Conservation (phyloP, 2,797 vertebrate species). For the Knipowitschia caucasica region DNA sequence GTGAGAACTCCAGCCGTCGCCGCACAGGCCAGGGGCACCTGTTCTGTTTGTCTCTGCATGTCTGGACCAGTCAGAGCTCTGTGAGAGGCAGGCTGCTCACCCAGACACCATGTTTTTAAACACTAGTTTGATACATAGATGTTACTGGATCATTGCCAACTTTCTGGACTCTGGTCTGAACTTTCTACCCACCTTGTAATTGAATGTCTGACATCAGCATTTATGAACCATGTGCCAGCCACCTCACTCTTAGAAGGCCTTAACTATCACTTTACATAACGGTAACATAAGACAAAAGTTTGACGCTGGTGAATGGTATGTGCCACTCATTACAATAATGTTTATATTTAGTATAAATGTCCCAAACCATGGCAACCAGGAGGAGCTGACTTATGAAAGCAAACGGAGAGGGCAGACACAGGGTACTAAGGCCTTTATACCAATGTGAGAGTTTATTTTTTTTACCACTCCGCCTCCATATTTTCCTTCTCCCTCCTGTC, state of each 20-base stretch:
- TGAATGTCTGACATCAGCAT: conserved; percentile 11
- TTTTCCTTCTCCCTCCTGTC: conserved; percentile 30
- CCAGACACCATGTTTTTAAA: conserved; percentile 32
- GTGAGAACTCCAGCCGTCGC: conserved; percentile 54
- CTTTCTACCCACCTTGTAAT: conserved; percentile 35
- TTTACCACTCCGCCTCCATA: conserved; percentile 36
- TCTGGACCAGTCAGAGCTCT: conserved; percentile 12
- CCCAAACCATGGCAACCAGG: conserved; percentile 22
- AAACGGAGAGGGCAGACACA: conserved; percentile 50
- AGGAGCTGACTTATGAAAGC: conserved; percentile 41
- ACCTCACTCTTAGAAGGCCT: too few relatives aligned
- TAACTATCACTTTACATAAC: too few relatives aligned
- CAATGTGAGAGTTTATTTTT: conserved; percentile 54
- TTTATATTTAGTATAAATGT: not conserved
- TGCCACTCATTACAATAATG: not conserved
- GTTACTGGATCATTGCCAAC: conserved; percentile 56
- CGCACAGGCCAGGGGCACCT: conserved; percentile 35
- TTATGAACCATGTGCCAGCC: not conserved
- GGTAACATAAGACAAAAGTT: too few relatives aligned
- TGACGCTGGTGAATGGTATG: too few relatives aligned
- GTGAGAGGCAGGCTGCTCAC: conserved; percentile 22
- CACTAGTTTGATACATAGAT: conserved; percentile 61
- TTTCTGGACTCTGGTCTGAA: conserved; percentile 40
- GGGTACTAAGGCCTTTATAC: conserved; percentile 57
- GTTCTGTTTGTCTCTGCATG: conserved; percentile 20